Base-by-base conservation (phyloP, 2,797 vertebrate genomes). In the Synanceia verrucosa region DNA sequence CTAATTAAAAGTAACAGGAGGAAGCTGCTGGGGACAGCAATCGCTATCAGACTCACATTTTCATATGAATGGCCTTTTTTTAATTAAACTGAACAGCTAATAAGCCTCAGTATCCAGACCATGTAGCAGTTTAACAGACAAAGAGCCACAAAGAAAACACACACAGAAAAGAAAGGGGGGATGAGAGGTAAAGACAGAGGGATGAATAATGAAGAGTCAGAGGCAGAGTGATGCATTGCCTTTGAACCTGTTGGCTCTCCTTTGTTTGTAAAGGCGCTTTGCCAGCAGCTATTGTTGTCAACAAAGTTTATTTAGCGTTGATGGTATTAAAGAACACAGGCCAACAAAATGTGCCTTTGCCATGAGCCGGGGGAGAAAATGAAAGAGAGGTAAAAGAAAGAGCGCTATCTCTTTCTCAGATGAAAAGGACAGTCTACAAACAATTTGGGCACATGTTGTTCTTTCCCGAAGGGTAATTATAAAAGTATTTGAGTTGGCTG, bases 61-160 rank as follows among this genome's bases (percentile, higher is more conserved):
- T 95, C 94, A 95, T 95, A 95, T 95, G 94, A 95, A 95, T 95
- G 94, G 93, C 89, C 92, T 93, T 94, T 94, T n/a, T 95, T 95
- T 95, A 95, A 95, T 95, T 95, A 95, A 95, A 95, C 94, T 94
- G 89, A 94, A 93, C 93, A 89, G 92, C 93, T 95, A 95, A 95
- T 95, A 94, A 95, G 94, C 92, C 86, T 92, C 94, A 91, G 93
- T 93, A 94, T 95, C 94, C 94, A 93, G 90, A 94, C 88, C 93
- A 93, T 95, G 94, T 93, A 94, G 92, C 93, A 91, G 89, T 95
- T 94, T 91, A 93, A 92, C 88, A 94, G 92, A 95, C 94, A 95
- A 95, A 94, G 92, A 91, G 80, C 73, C 76, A 86, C 86, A 90
- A 91, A 85, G 83, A 89, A 76, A 78, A 87, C 64, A 86, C 81